phyloP scores from a whole-genome alignment of 2,113 vertebrate genomes.

The Bothrops jararaca region DNA sequence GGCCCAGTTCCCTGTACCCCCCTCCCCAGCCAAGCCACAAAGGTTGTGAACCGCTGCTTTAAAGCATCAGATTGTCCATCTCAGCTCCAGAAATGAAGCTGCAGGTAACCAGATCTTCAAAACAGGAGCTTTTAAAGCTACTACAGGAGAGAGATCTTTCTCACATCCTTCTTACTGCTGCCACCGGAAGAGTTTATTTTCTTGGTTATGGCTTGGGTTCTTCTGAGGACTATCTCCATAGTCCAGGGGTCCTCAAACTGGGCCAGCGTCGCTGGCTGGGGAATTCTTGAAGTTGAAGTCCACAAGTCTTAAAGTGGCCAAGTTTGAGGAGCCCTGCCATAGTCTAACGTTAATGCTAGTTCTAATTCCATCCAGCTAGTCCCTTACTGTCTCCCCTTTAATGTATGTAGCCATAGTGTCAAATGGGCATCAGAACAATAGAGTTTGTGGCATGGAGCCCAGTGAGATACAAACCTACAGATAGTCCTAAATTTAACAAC shows the following conservation, averaged over 20 bases:
- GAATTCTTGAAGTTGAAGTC: too few relatives aligned
- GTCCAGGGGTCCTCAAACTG: too few relatives aligned
- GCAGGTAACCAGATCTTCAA: not conserved
- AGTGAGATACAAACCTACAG: not conserved
- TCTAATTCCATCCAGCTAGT: not conserved
- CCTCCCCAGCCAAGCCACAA: too few relatives aligned
- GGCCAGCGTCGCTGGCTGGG: too few relatives aligned
- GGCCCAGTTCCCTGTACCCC: too few relatives aligned
- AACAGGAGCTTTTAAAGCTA: not conserved
- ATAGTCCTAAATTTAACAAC: too few relatives aligned
- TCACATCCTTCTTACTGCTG: not conserved
- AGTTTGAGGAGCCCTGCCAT: too few relatives aligned
- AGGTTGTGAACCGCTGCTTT: not conserved
- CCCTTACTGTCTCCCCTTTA: not conserved
- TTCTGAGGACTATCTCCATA: too few relatives aligned
- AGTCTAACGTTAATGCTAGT: not conserved
- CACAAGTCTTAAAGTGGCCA: too few relatives aligned
- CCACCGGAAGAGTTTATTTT: not conserved
- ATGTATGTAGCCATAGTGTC: not conserved
- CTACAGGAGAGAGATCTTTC: not conserved
- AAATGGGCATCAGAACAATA: not conserved
- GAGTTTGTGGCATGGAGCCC: not conserved
- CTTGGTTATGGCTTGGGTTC: not conserved
- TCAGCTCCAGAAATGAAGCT: not conserved
- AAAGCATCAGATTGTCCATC: not conserved